These are phyloP conservation scores for Heliconius erato DNA, from an alignment of 2,888 invertebrate genomes.

Conservation along the genomic window DNA sequence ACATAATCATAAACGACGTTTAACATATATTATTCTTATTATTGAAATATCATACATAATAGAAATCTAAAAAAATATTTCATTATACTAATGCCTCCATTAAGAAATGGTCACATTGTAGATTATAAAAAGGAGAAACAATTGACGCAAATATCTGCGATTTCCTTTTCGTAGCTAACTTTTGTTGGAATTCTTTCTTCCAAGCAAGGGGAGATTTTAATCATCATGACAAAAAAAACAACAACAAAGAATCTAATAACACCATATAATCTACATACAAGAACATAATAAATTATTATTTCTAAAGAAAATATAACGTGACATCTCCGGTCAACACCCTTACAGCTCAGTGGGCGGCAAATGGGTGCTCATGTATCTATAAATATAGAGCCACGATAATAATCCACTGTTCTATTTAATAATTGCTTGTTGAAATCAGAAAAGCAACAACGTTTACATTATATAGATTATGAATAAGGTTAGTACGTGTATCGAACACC, in stretches of 20 bases:
- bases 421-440: conserved; percentile 67
- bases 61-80: not conserved
- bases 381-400: conserved; percentile 75
- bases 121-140: conserved; percentile 30
- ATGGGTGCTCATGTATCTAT: conserved; percentile 73
- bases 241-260: conserved; percentile 45
- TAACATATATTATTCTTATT: not conserved
- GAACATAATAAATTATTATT: conserved; percentile 48
- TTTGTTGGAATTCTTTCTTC: conserved; percentile 51
- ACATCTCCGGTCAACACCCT: conserved; percentile 71
- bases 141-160: conserved; percentile 40
- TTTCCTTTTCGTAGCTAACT: conserved; percentile 33
- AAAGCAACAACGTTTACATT: conserved; percentile 54
- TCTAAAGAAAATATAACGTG: conserved; percentile 56
- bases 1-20: not conserved
- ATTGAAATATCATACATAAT: not conserved
- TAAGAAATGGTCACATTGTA: not conserved
- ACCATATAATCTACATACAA: conserved; percentile 33
- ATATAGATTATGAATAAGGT: conserved; percentile 43
- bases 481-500: conserved; percentile 45
- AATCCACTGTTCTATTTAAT: conserved; percentile 72
- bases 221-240: conserved; percentile 46
- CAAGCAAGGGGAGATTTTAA: conserved; percentile 57
- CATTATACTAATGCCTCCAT: conserved; percentile 9
- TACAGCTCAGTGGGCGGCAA: conserved; percentile 72